Evolutionary conservation across 2,888 invertebrate genomes (phyloP).

Genomic region (Limnephilus marmoratus): DNA sequence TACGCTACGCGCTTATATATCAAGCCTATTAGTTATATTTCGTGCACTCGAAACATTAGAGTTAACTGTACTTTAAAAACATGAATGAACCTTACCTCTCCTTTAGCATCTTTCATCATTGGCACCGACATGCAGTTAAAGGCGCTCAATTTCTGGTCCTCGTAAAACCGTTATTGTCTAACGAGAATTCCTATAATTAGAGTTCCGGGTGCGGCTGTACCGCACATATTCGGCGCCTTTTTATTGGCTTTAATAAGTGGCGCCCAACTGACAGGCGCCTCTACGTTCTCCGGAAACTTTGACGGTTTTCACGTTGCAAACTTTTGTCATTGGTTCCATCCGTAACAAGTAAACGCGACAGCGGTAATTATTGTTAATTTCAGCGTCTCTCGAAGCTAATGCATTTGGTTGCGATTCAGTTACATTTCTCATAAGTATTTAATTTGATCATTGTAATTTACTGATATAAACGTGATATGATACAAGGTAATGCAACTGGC

Average conservation of each 20-base stretch:
- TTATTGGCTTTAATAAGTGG: slow-evolving; percentile 48
- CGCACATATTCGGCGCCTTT: slow-evolving; percentile 41
- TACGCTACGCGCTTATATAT: too few species aligned
- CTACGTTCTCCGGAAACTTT: slow-evolving; percentile 26
- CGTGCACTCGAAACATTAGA: too few species aligned
- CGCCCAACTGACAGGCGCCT: slow-evolving; percentile 11
- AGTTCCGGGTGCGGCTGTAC: slow-evolving; percentile 33
- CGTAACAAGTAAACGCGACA: background rate
- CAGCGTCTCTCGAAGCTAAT: background rate
- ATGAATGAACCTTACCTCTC: background rate
- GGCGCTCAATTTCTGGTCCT: slow-evolving; percentile 38
- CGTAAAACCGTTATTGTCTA: slow-evolving; percentile 45
- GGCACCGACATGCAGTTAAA: slow-evolving; percentile 40
- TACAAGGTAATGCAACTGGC: too few species aligned
- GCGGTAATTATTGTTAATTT: slow-evolving; percentile 38
- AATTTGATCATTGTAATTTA: background rate
- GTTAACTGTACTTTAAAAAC: background rate
- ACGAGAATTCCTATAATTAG: slow-evolving; percentile 51
- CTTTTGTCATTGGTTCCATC: slow-evolving; percentile 29
- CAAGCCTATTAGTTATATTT: too few species aligned
- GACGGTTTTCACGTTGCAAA: slow-evolving; percentile 39
- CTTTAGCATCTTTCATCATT: background rate
- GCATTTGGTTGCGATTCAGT: background rate
- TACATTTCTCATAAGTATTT: background rate
- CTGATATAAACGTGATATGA: too few species aligned